These are phyloP conservation scores for Drosophila percnosoma DNA, from an alignment of 2,888 invertebrate genomes.

Conservation along the genomic window DNA sequence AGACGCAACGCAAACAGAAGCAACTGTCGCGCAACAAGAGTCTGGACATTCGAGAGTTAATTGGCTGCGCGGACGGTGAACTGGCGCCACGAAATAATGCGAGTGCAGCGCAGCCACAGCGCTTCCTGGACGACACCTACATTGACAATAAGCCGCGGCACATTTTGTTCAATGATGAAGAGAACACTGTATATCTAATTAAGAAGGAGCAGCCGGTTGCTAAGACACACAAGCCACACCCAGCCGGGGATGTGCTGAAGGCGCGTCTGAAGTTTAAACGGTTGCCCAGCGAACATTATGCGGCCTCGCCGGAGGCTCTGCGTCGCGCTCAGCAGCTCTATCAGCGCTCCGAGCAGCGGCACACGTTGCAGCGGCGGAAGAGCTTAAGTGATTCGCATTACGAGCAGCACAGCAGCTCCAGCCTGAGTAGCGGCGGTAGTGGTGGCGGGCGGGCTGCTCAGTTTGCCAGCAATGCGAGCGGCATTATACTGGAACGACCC, in stretches of 20 bases:
- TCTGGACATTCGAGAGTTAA: slow-evolving; percentile 83
- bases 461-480: slow-evolving; percentile 35
- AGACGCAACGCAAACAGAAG: slow-evolving; percentile 64
- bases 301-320: slow-evolving; percentile 56
- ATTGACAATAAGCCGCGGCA: slow-evolving; percentile 74
- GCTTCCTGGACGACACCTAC: slow-evolving; percentile 69
- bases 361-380: slow-evolving; percentile 75
- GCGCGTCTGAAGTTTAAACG: slow-evolving; percentile 81
- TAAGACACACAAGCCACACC: slow-evolving; percentile 43
- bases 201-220: slow-evolving; percentile 83
- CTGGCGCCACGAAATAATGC: slow-evolving; percentile 69
- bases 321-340: slow-evolving; percentile 78
- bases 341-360: slow-evolving; percentile 70
- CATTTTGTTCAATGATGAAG: slow-evolving; percentile 84
- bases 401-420: slow-evolving; percentile 75
- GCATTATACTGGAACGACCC: slow-evolving; percentile 77
- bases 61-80: slow-evolving; percentile 80
- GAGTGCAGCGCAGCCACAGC: slow-evolving; percentile 52
- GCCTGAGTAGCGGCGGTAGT: slow-evolving; percentile 82
- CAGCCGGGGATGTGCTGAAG: slow-evolving; percentile 60
- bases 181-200: slow-evolving; percentile 84
- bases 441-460: slow-evolving; percentile 85
- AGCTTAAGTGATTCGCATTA: slow-evolving; percentile 75
- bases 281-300: slow-evolving; percentile 61
- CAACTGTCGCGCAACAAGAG: slow-evolving; percentile 82